Base-by-base conservation (phyloP, 2,113 vertebrate genomes). In the Amphiprion percula region DNA sequence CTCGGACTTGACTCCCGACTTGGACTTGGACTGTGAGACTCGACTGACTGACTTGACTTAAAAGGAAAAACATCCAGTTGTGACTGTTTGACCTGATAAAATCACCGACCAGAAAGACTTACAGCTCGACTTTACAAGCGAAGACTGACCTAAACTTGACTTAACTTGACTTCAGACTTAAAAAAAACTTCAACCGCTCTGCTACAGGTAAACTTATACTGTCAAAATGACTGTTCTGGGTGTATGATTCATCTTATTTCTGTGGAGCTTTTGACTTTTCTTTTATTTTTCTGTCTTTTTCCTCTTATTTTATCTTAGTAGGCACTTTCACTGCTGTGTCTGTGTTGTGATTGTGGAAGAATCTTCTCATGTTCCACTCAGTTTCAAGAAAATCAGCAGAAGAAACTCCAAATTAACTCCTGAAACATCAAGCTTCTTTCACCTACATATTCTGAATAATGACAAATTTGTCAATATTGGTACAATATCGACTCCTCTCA, bases 131-230 rank as follows among this genome's bases (percentile, higher is more conserved):
- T 26, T 41, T 26, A 1, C 4, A 47, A 47, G 24, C 44, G 9
- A 30, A 33, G 33, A 62, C 47, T 68, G 19, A 28, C 17, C 14
- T 59, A 15, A 68, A 62, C n/a, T 2, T 37, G n/a, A 54, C 47
- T 37, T 37, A 37, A 26, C 10, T 50, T 65, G 10, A 71, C 44
- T 23, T 28, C 16, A 24, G 10, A 71, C 37, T 37, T 67, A 52
- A 33, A 65, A 19, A 4, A 14, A 1, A 12, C 16, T 23, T 39
- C 26, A 3, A 23, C 55, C 41, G 67, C 62, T 83, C 76, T 79
- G 84, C 68, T 77, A 21, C 47, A 33, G 23, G n/a, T 49, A 14
- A 41, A 68, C 49, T 53, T 54, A 24, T 16, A 46, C 46, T 47
- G 46, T 47, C 10, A 30, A 30, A 4, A 30, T 30, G 30, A 5